These are phyloP conservation scores for Parnassius glacialis DNA, from an alignment of 2,888 invertebrate genomes.

Conservation along the genomic window DNA sequence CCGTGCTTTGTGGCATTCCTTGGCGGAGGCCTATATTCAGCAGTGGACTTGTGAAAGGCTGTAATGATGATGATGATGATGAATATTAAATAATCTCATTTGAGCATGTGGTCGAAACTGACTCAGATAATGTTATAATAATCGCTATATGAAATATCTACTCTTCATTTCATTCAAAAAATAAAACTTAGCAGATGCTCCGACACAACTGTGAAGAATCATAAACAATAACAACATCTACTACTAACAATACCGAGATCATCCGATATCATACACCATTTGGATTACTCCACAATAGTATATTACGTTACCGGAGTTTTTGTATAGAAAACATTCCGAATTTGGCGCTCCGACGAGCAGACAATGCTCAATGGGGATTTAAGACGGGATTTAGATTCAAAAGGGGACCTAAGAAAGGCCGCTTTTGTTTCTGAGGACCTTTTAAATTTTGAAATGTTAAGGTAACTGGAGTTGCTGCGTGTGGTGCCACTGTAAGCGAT, in stretches of 20 bases:
- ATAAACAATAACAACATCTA: slow-evolving; percentile 31
- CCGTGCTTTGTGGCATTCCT: no score
- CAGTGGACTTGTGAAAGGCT: no score
- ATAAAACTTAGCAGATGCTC: slow-evolving; percentile 31
- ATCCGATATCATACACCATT: slow-evolving; percentile 57
- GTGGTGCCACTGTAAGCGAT: slow-evolving; percentile 35
- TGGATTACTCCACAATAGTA: slow-evolving; percentile 59
- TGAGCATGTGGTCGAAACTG: no score
- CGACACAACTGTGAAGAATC: slow-evolving; percentile 23
- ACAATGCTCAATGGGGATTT: slow-evolving; percentile 72
- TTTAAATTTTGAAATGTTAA: slow-evolving; percentile 60
- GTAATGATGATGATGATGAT: no score
- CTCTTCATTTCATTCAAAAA: not conserved
- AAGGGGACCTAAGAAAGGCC: slow-evolving; percentile 44
- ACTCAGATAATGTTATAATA: no score
- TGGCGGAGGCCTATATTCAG: no score
- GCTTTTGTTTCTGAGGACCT: slow-evolving; percentile 67
- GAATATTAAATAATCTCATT: no score
- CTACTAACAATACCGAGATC: slow-evolving; percentile 41
- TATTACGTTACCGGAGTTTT: slow-evolving; percentile 63
- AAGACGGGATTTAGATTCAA: slow-evolving; percentile 75
- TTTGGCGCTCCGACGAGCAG: slow-evolving; percentile 50
- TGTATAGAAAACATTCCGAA: slow-evolving; percentile 47
- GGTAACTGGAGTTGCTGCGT: slow-evolving; percentile 51
- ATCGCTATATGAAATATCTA: no score